Percentiles rank a stretch among this genome's conserved stretches.
Conservation (phyloP, 2,888 invertebrate genomes). For the Eumacrocentrus americanus region DNA sequence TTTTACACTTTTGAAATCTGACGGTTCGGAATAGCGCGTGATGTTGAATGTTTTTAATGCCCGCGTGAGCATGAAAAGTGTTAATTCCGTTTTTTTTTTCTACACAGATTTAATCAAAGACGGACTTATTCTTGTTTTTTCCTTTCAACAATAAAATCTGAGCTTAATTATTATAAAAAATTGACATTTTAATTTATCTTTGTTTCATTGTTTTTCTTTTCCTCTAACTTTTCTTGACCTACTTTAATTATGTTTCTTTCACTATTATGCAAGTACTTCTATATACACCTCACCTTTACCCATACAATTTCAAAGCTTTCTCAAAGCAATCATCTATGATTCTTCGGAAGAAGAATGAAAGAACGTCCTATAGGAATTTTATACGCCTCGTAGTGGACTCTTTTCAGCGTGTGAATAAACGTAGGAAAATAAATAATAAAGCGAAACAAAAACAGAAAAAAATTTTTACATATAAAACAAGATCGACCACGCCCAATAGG, state of each 20-base stretch:
- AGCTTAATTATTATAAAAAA: background rate
- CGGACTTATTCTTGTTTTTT: background rate
- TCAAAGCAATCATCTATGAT: too few relatives aligned
- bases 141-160: background rate
- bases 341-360: too few relatives aligned
- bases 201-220: background rate
- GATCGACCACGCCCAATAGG: conserved; percentile 1
- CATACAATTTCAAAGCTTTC: background rate
- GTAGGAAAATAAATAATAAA: too few relatives aligned
- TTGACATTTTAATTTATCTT: background rate
- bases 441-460: too few relatives aligned
- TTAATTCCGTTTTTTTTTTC: background rate
- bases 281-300: background rate
- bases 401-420: too few relatives aligned
- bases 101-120: background rate
- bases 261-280: background rate
- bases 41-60: background rate
- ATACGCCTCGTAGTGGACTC: too few relatives aligned
- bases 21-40: background rate
- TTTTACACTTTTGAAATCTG: background rate
- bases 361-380: too few relatives aligned
- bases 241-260: conserved; percentile 3
- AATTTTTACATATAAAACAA: background rate
- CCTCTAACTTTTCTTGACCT: background rate
- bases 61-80: background rate